These are phyloP conservation scores for Thamnophis elegans DNA, from an alignment of 2,797 vertebrate genomes.

Conservation along the genomic window DNA sequence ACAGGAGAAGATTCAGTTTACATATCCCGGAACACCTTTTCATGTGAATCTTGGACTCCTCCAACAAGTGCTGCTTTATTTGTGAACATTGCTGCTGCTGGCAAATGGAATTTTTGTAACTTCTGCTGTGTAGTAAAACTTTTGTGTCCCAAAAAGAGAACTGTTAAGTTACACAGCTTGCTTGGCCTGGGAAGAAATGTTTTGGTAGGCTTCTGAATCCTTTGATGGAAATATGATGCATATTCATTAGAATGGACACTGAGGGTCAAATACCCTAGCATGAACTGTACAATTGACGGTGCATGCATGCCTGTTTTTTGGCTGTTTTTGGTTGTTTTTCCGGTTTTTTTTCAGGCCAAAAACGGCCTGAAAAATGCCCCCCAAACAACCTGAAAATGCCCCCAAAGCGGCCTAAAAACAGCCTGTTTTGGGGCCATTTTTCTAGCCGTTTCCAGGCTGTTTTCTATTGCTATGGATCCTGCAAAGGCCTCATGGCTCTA, in stretches of 20 bases:
- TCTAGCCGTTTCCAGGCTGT: too few relatives aligned
- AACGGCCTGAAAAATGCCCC: too few relatives aligned
- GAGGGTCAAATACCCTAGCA: not conserved
- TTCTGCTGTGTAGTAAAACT: not conserved
- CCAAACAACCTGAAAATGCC: too few relatives aligned
- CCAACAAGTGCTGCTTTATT: not conserved
- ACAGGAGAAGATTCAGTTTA: not conserved
- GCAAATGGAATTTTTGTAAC: not conserved
- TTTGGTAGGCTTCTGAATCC: not conserved
- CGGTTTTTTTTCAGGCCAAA: too few relatives aligned
- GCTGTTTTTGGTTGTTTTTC: too few relatives aligned
- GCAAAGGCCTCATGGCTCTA: too few relatives aligned
- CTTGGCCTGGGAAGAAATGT: constrained; percentile 12
- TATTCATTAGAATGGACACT: constrained; percentile 27
- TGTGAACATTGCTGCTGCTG: not conserved
- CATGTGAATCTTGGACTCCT: not conserved
- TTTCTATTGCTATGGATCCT: too few relatives aligned
- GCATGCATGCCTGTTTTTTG: too few relatives aligned
- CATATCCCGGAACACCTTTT: not conserved
- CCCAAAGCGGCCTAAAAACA: too few relatives aligned
- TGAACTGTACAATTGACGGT: not conserved
- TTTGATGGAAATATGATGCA: not conserved
- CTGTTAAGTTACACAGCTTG: not conserved
- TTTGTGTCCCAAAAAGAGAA: not conserved
- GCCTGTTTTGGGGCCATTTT: too few relatives aligned